Evolutionary conservation across 2,797 vertebrate genomes (phyloP).

Genomic region (Telmatherina bonti): DNA sequence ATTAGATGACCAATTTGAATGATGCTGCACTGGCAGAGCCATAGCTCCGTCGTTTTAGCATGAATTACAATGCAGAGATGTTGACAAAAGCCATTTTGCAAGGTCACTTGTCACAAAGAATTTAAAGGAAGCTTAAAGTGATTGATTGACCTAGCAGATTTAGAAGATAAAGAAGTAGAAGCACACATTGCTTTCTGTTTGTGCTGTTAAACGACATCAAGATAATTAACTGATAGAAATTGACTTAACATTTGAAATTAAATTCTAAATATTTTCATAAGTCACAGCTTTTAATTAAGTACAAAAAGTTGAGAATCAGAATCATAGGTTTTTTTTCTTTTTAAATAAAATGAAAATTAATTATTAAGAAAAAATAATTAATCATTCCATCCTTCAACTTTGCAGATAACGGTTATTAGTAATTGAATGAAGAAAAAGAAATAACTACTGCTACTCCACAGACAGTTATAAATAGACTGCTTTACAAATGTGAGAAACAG

Average conservation of each 20-base stretch:
- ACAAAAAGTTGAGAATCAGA: too few relatives aligned
- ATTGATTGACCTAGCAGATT: constrained; percentile 57
- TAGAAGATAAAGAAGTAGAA: background rate
- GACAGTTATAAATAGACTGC: too few relatives aligned
- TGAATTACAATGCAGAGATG: constrained; percentile 69
- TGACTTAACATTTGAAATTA: background rate
- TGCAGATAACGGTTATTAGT: too few relatives aligned
- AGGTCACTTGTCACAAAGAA: constrained; percentile 74
- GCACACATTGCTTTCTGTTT: background rate
- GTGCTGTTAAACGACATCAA: constrained; percentile 7
- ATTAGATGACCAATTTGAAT: constrained; percentile 68
- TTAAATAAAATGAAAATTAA: too few relatives aligned
- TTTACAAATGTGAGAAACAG: too few relatives aligned
- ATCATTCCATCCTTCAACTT: too few relatives aligned
- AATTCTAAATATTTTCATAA: background rate
- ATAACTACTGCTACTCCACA: too few relatives aligned
- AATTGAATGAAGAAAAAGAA: too few relatives aligned
- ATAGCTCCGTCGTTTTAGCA: constrained; percentile 53
- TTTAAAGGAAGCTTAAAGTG: constrained; percentile 64
- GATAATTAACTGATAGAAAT: constrained; percentile 4
- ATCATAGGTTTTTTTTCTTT: too few relatives aligned
- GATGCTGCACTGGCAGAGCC: constrained; percentile 59
- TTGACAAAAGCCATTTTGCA: constrained; percentile 75
- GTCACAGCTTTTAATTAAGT: too few relatives aligned
- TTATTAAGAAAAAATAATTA: too few relatives aligned